Evolutionary conservation across 1,140 invertebrate genomes (phyloP).

Genomic region (Hermatobates lingyangjiaoensis): DNA sequence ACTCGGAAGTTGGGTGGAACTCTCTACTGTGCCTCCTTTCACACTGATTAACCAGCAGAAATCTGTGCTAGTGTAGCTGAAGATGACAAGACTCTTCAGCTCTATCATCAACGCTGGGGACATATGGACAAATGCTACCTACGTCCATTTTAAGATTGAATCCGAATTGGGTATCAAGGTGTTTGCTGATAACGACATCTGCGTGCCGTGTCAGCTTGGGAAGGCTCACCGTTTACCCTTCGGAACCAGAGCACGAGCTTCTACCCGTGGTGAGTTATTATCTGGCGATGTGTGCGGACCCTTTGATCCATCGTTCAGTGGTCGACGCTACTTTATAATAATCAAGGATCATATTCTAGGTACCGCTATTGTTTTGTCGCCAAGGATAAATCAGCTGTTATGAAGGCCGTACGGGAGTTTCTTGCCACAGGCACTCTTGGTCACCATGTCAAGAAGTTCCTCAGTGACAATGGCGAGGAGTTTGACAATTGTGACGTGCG

Average conservation of each 20-base stretch:
- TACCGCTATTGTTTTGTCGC: slow-evolving; percentile 19
- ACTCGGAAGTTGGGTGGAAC: too few species aligned
- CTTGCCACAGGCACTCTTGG: slow-evolving; percentile 13
- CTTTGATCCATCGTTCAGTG: slow-evolving; percentile 15
- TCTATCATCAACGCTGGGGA: slow-evolving; percentile 19
- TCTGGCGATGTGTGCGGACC: slow-evolving; percentile 20
- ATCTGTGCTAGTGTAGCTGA: too few species aligned
- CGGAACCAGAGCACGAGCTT: slow-evolving; percentile 17
- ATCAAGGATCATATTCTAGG: slow-evolving; percentile 20
- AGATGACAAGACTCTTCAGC: slow-evolving; percentile 13
- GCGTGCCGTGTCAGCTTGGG: slow-evolving; percentile 19
- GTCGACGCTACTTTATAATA: slow-evolving; percentile 19
- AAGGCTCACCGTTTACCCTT: slow-evolving; percentile 21
- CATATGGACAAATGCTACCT: slow-evolving; percentile 20
- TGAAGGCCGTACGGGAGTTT: slow-evolving; percentile 18
- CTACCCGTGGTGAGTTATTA: slow-evolving; percentile 17
- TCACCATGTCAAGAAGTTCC: slow-evolving; percentile 18
- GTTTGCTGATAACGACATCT: slow-evolving; percentile 15
- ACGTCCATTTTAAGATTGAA: slow-evolving; percentile 14
- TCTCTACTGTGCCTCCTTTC: too few species aligned
- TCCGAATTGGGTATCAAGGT: slow-evolving; percentile 16
- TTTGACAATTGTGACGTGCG: slow-evolving; percentile 18
- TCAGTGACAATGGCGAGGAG: slow-evolving; percentile 21
- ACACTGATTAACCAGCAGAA: too few species aligned
- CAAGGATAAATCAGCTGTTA: too few species aligned